Percentiles rank a stretch among this genome's conserved stretches.
phyloP scores from a whole-genome alignment of 2,888 invertebrate genomes.

The Amblyteles armatorius region DNA sequence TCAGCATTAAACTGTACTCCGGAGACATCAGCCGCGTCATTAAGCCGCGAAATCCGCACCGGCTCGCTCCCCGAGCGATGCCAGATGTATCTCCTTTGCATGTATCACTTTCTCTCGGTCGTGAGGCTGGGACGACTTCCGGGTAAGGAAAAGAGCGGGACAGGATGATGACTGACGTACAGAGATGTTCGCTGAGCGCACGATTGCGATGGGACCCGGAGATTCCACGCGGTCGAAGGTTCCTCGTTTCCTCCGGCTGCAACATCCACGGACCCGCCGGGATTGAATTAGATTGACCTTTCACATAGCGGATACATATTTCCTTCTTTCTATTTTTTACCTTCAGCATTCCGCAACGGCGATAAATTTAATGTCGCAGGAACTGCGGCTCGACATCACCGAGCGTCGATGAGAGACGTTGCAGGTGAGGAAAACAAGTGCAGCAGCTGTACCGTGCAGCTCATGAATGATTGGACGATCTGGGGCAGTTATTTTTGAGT shows the following conservation, averaged over 20 bases:
- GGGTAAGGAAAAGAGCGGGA: slow-evolving; percentile 73
- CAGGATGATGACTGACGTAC: slow-evolving; percentile 71
- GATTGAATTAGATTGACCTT: slow-evolving; percentile 34
- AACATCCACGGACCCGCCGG: background rate
- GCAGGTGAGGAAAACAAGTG: slow-evolving; percentile 40
- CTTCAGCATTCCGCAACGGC: background rate
- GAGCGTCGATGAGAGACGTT: slow-evolving; percentile 35
- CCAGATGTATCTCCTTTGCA: slow-evolving; percentile 55
- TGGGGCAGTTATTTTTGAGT: too few species aligned
- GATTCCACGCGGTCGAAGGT: slow-evolving; percentile 49
- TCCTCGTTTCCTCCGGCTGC: slow-evolving; percentile 12
- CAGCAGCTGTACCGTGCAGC: background rate
- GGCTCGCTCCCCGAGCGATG: slow-evolving; percentile 55
- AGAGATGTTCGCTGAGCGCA: slow-evolving; percentile 30
- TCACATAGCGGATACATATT: background rate
- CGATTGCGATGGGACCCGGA: slow-evolving; percentile 11
- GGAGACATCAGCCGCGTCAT: slow-evolving; percentile 59
- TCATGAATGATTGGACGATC: too few species aligned
- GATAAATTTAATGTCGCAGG: background rate
- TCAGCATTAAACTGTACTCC: slow-evolving; percentile 26
- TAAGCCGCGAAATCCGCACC: slow-evolving; percentile 52
- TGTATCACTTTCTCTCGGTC: slow-evolving; percentile 77
- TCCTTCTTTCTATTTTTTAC: background rate
- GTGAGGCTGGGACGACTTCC: slow-evolving; percentile 75
- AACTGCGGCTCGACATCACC: slow-evolving; percentile 4